These are phyloP conservation scores for Aporophyla lueneburgensis DNA, from an alignment of 2,888 invertebrate species.

Conservation along the genomic window DNA sequence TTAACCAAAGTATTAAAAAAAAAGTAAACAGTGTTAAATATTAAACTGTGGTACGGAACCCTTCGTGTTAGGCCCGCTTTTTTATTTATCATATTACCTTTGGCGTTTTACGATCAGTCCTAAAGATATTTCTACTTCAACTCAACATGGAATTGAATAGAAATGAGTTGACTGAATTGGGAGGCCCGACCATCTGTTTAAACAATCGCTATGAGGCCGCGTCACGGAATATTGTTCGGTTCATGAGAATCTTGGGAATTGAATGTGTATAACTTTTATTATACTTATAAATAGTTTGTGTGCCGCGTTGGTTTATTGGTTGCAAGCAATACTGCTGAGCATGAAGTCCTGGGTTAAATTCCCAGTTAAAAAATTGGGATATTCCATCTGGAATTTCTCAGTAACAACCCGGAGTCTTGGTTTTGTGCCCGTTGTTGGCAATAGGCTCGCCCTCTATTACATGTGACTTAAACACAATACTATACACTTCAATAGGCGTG, in stretches of 20 bases:
- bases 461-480: no score
- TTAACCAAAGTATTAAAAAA: neutral
- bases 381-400: no score
- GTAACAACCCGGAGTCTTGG: no score
- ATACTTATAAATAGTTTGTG: neutral
- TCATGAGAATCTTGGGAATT: slow-evolving; percentile 35
- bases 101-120: slow-evolving; percentile 28
- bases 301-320: no score
- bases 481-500: no score
- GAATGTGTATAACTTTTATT: slow-evolving; percentile 8
- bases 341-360: no score
- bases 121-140: slow-evolving; percentile 34
- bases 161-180: slow-evolving; percentile 54
- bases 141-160: slow-evolving; percentile 41
- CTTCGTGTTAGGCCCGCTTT: neutral
- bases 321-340: no score
- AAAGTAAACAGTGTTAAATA: neutral
- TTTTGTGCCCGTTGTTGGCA: no score
- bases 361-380: no score
- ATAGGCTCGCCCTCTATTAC: no score
- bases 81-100: slow-evolving; percentile 17
- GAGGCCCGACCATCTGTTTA: slow-evolving; percentile 61
- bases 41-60: neutral
- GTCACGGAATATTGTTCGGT: slow-evolving; percentile 48
- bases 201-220: slow-evolving; percentile 54